Conservation (phyloP, 2,113 vertebrate genomes). For the Hippocampus guttulatus region DNA sequence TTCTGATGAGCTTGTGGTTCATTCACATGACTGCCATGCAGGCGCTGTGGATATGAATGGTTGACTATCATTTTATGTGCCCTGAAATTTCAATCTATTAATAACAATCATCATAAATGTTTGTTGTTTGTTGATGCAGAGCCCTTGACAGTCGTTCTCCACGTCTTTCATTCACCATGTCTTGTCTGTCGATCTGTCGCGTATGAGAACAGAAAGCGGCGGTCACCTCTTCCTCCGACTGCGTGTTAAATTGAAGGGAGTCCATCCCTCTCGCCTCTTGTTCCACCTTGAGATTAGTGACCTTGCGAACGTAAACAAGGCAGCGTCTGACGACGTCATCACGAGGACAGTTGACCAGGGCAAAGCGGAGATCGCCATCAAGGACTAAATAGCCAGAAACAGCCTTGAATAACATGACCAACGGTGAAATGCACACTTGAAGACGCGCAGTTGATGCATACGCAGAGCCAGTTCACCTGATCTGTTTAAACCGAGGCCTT, state of each 20-base stretch:
- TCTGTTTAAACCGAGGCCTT: constrained; percentile 55
- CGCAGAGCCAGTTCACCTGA: constrained; percentile 58
- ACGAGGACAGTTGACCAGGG: constrained; percentile 43
- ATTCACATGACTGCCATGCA: too few relatives aligned
- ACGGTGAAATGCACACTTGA: background rate
- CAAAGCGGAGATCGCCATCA: constrained; percentile 70
- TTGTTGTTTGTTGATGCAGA: too few relatives aligned
- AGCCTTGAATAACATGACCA: background rate
- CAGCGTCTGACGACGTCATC: constrained; percentile 52
- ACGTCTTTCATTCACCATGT: too few relatives aligned
- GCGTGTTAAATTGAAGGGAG: background rate
- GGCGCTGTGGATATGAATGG: too few relatives aligned
- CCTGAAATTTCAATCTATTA: too few relatives aligned
- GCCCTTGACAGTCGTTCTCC: too few relatives aligned
- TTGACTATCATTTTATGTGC: too few relatives aligned
- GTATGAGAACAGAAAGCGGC: too few relatives aligned
- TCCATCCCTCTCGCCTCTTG: constrained; percentile 5
- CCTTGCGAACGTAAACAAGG: constrained; percentile 72
- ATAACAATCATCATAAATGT: too few relatives aligned
- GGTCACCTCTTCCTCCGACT: background rate
- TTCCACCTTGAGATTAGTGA: constrained; percentile 35
- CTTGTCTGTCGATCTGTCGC: too few relatives aligned
- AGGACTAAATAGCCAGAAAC: constrained; percentile 51
- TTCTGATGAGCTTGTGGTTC: too few relatives aligned
- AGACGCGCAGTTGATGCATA: background rate